Evolutionary conservation across 2,888 invertebrate genomes (phyloP), one percentile per base, ranked within the genome.

Genomic region (Tyria jacobaeae): DNA sequence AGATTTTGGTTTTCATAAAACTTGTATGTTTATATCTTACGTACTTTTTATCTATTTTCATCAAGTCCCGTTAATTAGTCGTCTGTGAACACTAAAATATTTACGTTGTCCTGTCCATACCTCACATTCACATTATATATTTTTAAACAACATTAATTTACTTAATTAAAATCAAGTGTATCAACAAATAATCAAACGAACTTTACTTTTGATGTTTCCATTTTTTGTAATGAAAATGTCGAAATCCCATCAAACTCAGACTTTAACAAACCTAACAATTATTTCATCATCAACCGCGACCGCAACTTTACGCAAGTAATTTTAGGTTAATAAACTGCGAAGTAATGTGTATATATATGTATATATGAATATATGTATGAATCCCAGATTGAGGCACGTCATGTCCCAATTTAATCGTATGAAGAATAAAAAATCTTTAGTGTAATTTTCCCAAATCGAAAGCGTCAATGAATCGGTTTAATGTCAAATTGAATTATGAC

Each of bases 401-500:
- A 25, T 15, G 31, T 35, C 27, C 39, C 25, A 60, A 24, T 35
- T 55, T 72, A 60, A 60, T 58, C 52, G 57, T 57, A 71, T 59
- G 37, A 61, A 64, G 64, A 60, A 66, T 71, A 71, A 68, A 71
- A 66, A 78, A 67, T 78, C 64, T 75, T 66, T 66, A 58, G 60
- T 56, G 68, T 78, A 75, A 72, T 70, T 75, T 67, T 72, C 60
- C 62, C 70, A 68, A 73, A 78, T 78, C 66, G 76, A 63, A 69
- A 76, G 71, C 68, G 77, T 64, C 68, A 64, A 76, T 75, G 78
- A 81, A 75, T 81, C 74, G 72, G 76, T 78, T 81, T 75, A 78
- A 76, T 79, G 79, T 77, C 81, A 81, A 80, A 81, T 81, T 77
- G 75, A 84, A 81, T 82, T 84, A 81, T 76, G 73, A 78, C 78